Percentiles rank a stretch among this genome's conserved stretches.
phyloP scores from a whole-genome alignment of 2,797 vertebrate genomes.

The Lutjanus campechanus region DNA sequence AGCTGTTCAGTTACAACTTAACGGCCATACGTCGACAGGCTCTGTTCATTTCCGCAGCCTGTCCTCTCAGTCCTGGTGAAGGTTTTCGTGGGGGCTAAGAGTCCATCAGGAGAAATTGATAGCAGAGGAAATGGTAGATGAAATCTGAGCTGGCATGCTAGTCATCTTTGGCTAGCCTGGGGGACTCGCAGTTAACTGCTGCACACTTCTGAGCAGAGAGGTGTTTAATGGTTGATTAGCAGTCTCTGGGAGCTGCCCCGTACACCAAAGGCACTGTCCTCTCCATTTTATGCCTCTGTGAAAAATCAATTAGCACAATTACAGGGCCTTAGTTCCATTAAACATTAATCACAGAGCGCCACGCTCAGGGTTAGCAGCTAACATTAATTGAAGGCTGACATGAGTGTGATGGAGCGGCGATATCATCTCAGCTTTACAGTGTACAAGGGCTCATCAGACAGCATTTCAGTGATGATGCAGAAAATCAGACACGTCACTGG shows the following conservation, averaged over 20 bases:
- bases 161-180: constrained; percentile 55
- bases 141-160: constrained; percentile 33
- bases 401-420: constrained; percentile 42
- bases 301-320: constrained; percentile 71
- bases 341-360: constrained; percentile 54
- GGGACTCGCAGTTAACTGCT: constrained; percentile 35
- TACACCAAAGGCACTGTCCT: constrained; percentile 54
- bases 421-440: constrained; percentile 23
- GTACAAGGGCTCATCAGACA: constrained; percentile 41
- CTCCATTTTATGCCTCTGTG: constrained; percentile 50
- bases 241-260: constrained; percentile 34
- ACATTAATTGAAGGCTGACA: constrained; percentile 52
- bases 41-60: constrained; percentile 42
- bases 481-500: constrained; percentile 33
- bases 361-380: constrained; percentile 26
- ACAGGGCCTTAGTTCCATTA: constrained; percentile 46
- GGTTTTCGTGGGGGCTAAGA: constrained; percentile 12
- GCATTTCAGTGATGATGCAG: constrained; percentile 30
- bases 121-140: constrained; percentile 33
- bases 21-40: constrained; percentile 2
- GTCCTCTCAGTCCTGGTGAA: not conserved
- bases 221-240: constrained; percentile 71
- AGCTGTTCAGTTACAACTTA: constrained; percentile 44
- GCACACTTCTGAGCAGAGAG: constrained; percentile 52
- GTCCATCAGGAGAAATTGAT: constrained; percentile 25